These are phyloP conservation scores for Ommatoiulus sabulosus DNA, from an alignment of 2,888 invertebrate genomes.

Conservation along the genomic window DNA sequence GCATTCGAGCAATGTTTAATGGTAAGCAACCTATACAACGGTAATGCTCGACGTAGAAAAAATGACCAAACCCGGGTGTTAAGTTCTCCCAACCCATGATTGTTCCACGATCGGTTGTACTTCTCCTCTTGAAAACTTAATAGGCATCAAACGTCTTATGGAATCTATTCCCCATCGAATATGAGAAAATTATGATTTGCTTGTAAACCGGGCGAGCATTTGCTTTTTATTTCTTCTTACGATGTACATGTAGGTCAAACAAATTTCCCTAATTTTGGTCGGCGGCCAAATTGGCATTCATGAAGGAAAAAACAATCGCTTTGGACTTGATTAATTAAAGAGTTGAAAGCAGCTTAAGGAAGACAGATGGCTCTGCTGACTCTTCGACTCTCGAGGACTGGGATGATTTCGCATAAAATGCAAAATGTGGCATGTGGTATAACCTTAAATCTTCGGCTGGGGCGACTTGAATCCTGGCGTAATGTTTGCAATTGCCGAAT, in stretches of 20 bases:
- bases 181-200: neutral
- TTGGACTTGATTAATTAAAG: constrained; percentile 47
- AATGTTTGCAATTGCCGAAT: constrained; percentile 43
- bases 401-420: constrained; percentile 37
- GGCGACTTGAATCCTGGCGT: constrained; percentile 14
- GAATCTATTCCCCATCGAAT: no score
- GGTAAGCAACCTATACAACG: no score
- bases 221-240: neutral
- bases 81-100: no score
- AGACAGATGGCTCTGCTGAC: constrained; percentile 31
- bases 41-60: no score
- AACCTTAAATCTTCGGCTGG: neutral
- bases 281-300: neutral
- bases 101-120: no score
- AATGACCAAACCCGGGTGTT: no score
- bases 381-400: neutral
- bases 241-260: neutral
- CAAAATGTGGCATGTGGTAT: constrained; percentile 46
- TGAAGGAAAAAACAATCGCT: constrained; percentile 16
- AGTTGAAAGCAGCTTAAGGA: constrained; percentile 34
- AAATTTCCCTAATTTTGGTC: neutral
- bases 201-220: neutral
- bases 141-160: no score
- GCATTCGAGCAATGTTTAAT: no score
- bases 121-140: no score